Evolutionary conservation across 2,888 invertebrate genomes (phyloP).

Genomic region (Cordilura impudica): DNA sequence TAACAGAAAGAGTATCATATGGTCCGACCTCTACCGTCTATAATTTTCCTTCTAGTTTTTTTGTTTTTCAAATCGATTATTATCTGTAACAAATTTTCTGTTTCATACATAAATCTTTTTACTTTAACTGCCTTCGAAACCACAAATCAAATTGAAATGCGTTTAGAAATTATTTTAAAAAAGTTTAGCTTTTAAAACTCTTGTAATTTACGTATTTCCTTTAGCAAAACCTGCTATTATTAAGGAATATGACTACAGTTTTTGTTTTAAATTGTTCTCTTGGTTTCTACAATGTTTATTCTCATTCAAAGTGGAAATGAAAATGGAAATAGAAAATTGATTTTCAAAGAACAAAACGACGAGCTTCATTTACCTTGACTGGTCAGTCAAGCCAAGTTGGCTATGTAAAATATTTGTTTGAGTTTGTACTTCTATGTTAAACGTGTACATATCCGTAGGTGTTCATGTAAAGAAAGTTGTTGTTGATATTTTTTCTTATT

Average conservation of each 20-base stretch:
- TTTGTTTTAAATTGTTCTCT: neutral
- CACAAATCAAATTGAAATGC: neutral
- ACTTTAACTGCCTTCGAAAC: neutral
- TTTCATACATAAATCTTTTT: neutral
- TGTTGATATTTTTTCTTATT: too few species aligned
- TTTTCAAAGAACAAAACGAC: slow-evolving; percentile 13
- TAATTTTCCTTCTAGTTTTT: too few species aligned
- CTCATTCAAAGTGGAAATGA: neutral
- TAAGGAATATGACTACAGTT: neutral
- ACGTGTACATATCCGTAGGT: neutral
- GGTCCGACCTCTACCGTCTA: too few species aligned
- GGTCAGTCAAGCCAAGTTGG: neutral
- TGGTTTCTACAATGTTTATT: neutral
- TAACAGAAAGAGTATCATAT: too few species aligned
- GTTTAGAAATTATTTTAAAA: neutral
- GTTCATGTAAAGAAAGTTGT: neutral
- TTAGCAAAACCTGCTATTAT: neutral
- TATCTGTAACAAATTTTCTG: neutral
- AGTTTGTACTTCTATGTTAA: neutral
- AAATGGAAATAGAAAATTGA: slow-evolving; percentile 18
- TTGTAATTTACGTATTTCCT: neutral
- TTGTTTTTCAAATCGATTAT: too few species aligned
- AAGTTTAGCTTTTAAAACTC: neutral
- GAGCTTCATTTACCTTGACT: slow-evolving; percentile 27
- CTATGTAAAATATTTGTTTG: neutral